phyloP scores from a whole-genome alignment of 2,797 vertebrate genomes.

The Gobio occitaniae region DNA sequence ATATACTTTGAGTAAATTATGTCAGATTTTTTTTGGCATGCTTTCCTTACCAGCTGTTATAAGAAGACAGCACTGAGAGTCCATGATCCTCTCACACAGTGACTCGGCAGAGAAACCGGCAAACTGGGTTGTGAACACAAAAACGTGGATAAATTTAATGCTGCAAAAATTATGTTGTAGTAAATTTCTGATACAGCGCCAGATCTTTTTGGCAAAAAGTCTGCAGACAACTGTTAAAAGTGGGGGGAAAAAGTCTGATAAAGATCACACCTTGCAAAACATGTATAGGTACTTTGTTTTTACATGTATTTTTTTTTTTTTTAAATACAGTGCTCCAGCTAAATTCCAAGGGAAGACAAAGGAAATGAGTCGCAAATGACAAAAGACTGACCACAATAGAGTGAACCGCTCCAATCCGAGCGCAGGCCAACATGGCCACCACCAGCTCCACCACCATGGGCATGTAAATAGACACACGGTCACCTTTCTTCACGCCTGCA shows the following conservation, averaged over 20 bases:
- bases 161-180: not conserved
- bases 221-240: not conserved
- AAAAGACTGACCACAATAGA: conserved; percentile 89
- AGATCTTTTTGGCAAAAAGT: not conserved
- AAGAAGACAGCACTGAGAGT: conserved; percentile 89
- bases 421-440: conserved; percentile 94
- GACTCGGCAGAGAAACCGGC: conserved; percentile 97
- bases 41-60: conserved; percentile 88
- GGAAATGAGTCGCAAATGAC: not conserved
- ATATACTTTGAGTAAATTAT: not conserved
- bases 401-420: conserved; percentile 92
- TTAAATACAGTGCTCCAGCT: not conserved
- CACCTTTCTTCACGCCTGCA: conserved; percentile 92
- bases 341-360: not conserved
- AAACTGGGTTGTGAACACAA: conserved; percentile 79
- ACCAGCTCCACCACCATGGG: conserved; percentile 97
- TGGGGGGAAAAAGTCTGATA: not conserved
- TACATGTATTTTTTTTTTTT: not conserved
- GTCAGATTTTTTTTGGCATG: conserved; percentile 4
- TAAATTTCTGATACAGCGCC: not conserved
- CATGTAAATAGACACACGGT: conserved; percentile 95
- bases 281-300: not conserved
- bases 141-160: not conserved
- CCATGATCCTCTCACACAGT: conserved; percentile 92
- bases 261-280: conserved; percentile 3